phyloP scores from a whole-genome alignment of 2,888 invertebrate genomes.

The Macrosiphum euphorbiae region DNA sequence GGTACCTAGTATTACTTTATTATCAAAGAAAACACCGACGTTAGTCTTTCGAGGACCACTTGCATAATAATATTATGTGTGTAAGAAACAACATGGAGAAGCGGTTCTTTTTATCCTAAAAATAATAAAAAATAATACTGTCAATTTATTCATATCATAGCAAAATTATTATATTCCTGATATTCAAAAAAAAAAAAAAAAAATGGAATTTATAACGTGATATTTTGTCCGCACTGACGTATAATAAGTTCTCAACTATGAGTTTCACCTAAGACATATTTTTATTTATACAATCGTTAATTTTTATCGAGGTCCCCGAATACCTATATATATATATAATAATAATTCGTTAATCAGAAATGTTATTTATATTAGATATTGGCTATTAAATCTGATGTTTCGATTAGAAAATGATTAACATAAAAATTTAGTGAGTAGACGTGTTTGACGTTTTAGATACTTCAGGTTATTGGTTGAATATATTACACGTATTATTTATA shows the following conservation, averaged over 20 bases:
- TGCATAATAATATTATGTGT: neutral
- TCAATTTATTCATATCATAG: conserved; percentile 31
- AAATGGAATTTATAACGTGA: conserved; percentile 26
- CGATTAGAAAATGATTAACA: conserved; percentile 52
- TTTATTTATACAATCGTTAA: conserved; percentile 38
- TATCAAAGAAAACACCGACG: conserved; percentile 11
- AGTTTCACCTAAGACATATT: neutral
- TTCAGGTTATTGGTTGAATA: conserved; percentile 19
- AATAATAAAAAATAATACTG: neutral
- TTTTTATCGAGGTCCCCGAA: neutral
- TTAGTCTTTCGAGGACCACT: neutral
- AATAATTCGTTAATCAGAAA: conserved; percentile 31
- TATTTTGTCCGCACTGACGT: neutral
- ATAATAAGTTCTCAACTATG: neutral
- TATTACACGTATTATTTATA: neutral
- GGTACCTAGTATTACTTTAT: neutral
- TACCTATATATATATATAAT: neutral
- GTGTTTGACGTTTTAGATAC: neutral
- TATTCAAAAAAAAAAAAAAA: neutral
- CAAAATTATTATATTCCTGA: neutral
- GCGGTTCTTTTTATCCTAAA: conserved; percentile 30
- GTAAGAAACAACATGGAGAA: neutral
- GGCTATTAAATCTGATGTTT: conserved; percentile 37
- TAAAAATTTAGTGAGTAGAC: conserved; percentile 15
- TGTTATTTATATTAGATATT: conserved; percentile 36